These are phyloP conservation scores for Calliphora vicina DNA, from an alignment of 1,140 invertebrate genomes.

Conservation along the genomic window DNA sequence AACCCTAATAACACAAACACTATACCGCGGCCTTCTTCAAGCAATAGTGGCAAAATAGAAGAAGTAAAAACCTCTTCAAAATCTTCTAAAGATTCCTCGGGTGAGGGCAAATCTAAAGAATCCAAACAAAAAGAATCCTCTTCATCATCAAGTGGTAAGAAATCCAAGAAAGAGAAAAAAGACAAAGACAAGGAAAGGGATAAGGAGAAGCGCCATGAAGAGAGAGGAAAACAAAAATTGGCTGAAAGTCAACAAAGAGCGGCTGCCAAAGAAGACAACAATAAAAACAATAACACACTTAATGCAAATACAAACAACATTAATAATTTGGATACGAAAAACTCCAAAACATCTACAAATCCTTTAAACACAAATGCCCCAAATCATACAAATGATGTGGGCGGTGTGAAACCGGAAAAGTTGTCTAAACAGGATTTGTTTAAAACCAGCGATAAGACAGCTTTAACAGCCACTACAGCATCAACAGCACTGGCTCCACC, in stretches of 20 bases:
- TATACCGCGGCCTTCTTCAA: constrained; percentile 34
- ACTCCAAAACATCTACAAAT: constrained; percentile 35
- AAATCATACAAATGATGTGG: constrained; percentile 15
- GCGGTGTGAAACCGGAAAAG: constrained; percentile 36
- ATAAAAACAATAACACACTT: constrained; percentile 38
- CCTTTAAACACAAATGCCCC: not conserved
- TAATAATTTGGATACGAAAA: constrained; percentile 19
- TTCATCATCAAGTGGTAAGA: constrained; percentile 67
- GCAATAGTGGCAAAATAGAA: constrained; percentile 34
- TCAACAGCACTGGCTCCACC: not conserved
- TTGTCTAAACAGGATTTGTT: constrained; percentile 16
- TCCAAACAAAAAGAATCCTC: constrained; percentile 46
- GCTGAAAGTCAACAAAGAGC: not conserved
- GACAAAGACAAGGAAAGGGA: constrained; percentile 58
- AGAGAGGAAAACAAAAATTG: constrained; percentile 50
- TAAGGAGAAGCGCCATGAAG: constrained; percentile 64
- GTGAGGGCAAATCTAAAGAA: constrained; percentile 33
- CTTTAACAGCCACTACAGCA: not conserved
- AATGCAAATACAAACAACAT: constrained; percentile 45
- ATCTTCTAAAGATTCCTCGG: constrained; percentile 24
- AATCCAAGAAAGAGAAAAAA: constrained; percentile 64
- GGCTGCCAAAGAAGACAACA: constrained; percentile 38
- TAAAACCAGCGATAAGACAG: not conserved
- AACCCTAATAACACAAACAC: constrained; percentile 39
- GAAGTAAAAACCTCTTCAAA: constrained; percentile 33